A percentile compares a stretch with the other conserved stretches of the same genome.
Evolutionary conservation across 2,888 invertebrate genomes (phyloP).

Genomic region (Tetragonula carbonaria): DNA sequence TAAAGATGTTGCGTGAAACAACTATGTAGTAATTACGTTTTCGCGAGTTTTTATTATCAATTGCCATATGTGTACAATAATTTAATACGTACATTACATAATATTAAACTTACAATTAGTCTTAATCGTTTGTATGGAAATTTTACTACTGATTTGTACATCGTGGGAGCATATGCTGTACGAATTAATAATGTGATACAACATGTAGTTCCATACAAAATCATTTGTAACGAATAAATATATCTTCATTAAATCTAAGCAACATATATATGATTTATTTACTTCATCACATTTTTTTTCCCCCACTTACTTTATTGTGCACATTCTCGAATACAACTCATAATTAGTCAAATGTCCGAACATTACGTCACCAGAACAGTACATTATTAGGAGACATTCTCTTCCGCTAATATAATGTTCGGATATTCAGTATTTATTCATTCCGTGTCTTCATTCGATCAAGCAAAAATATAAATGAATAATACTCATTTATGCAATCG

Average conservation of each 20-base stretch:
- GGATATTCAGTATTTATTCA: too few relatives aligned
- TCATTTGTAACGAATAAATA: constrained; percentile 35
- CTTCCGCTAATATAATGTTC: too few relatives aligned
- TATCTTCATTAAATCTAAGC: constrained; percentile 6
- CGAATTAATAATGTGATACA: constrained; percentile 42
- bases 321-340: neutral
- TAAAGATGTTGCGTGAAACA: neutral
- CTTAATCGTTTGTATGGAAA: constrained; percentile 41
- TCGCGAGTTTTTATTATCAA: constrained; percentile 69
- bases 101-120: constrained; percentile 22
- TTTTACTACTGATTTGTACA: constrained; percentile 62
- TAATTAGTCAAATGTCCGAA: neutral
- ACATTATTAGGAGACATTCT: too few relatives aligned
- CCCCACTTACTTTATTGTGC: neutral
- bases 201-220: constrained; percentile 42
- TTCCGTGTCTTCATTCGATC: neutral
- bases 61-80: constrained; percentile 66
- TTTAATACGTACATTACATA: constrained; percentile 58
- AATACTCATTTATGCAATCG: constrained; percentile 1
- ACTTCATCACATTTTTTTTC: neutral
- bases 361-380: too few relatives aligned
- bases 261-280: neutral
- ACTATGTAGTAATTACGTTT: constrained; percentile 14
- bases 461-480: constrained; percentile 13
- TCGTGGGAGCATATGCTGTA: constrained; percentile 57